These are phyloP conservation scores for Neoseiulus cucumeris DNA, from an alignment of 1,140 invertebrate species.

Conservation along the genomic window DNA sequence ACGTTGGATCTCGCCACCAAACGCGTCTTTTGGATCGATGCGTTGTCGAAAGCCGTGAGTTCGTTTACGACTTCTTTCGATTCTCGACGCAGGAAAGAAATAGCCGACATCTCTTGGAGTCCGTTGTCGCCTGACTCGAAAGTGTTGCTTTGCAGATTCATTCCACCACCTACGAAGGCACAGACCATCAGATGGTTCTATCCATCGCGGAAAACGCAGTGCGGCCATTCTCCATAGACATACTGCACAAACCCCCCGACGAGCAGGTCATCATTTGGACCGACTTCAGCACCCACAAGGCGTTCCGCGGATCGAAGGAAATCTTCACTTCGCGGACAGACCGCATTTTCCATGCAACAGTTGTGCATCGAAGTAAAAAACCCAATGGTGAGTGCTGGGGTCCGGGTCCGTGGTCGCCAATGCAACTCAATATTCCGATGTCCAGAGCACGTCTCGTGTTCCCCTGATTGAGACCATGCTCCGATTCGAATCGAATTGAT, in stretches of 20 bases:
- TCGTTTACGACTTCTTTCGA: background rate
- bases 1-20: conserved; percentile 7
- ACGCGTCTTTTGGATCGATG: conserved; percentile 9
- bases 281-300: background rate
- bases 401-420: background rate
- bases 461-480: background rate
- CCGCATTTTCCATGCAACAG: background rate
- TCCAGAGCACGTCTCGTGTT: background rate
- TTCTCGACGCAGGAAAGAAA: too few relatives aligned
- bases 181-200: background rate
- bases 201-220: background rate
- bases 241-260: background rate
- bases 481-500: background rate
- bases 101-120: too few relatives aligned
- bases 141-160: background rate
- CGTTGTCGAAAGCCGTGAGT: conserved; percentile 1
- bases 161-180: background rate
- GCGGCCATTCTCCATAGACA: conserved; percentile 1
- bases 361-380: conserved; percentile 3
- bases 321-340: background rate
- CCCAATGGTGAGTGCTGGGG: background rate
- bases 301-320: conserved; percentile 5
- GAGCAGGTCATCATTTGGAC: conserved; percentile 9
- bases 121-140: too few relatives aligned
- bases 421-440: background rate